Base-by-base conservation (phyloP, 1,140 invertebrate genomes). In the Drosophila triauraria region DNA sequence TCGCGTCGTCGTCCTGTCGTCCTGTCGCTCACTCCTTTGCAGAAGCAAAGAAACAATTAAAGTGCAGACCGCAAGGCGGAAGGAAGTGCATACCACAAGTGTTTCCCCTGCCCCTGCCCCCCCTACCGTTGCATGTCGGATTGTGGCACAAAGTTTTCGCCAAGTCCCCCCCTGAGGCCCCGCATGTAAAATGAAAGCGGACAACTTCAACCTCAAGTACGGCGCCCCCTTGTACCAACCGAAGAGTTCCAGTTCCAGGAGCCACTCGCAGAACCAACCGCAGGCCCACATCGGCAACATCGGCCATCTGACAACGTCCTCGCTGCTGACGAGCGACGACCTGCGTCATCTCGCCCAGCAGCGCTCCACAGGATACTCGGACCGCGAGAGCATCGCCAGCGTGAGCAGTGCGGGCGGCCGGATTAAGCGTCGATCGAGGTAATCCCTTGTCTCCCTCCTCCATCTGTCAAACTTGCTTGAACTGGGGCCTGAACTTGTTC, bases 141-240 rank as follows among this genome's bases (percentile, higher is more conserved):
- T 67, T 69, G 56, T 72, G 69, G 62, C 69, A 65, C 58, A 83
- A 53, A 81, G 75, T 88, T 88, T 82, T 47, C 72, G 65, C 67
- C 50, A 50, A 48, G 35, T 58, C 38, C 40, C 15, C 65, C 68
- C 46, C 59, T 47, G 9, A 15, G 32, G 17, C 62, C 43, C 42
- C 32, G 27, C 42, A 64, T 82, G 70, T 78, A 92, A 92, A 90
- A 92, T 92, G 91, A 92, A 91, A 92, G 83, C 85, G 69, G 91
- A 92, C 91, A 90, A 87, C 71, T 84, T 81, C 53, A 40, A 56
- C 53, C 58, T 80, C 71, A 90, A 91, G 85, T 90, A 90, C 78
- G 70, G 78, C 75, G 69, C 78, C 76, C 80, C 85, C 78, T 91
- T 91, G 80, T 90, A 83, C 78, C 75, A 90, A 78, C 67, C 74